Conservation (phyloP, 2,797 vertebrate species). For the Micromesistius poutassou region DNA sequence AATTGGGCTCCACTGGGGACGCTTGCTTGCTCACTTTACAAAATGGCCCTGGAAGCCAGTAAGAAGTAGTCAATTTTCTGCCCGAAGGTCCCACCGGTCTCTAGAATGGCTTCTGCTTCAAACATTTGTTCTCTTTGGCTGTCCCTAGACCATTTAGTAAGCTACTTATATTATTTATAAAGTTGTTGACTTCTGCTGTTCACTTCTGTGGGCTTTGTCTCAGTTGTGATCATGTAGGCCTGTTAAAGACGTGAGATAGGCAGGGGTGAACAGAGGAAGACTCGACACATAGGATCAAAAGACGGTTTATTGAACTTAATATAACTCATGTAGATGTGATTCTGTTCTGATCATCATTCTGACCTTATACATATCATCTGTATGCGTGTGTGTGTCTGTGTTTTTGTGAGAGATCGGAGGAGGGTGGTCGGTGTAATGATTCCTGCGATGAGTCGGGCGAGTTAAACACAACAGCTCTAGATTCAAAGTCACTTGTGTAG, state of each 20-base stretch:
- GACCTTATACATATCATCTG: conserved; percentile 35
- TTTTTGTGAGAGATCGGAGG: not conserved
- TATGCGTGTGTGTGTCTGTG: conserved; percentile 10
- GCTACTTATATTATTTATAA: not conserved
- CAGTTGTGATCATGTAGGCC: not conserved
- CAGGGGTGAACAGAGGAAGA: conserved; percentile 24
- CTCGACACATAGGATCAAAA: conserved; percentile 58
- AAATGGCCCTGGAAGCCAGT: not conserved
- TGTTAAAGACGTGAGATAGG: not conserved
- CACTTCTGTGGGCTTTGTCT: not conserved
- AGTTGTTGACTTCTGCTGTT: not conserved
- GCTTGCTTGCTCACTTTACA: not conserved
- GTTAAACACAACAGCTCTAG: not conserved
- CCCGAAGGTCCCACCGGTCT: not conserved
- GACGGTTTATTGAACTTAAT: conserved; percentile 69
- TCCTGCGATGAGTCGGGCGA: not conserved
- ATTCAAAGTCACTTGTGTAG: not conserved
- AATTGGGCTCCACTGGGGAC: not conserved
- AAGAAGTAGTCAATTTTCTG: not conserved
- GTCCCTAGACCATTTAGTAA: not conserved
- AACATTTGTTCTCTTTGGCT: not conserved
- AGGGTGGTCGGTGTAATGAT: not conserved
- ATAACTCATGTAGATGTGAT: conserved; percentile 52
- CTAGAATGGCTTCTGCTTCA: not conserved
- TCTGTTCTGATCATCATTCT: conserved; percentile 24